Evolutionary conservation across 2,113 vertebrate genomes (phyloP), one percentile per base, ranked within the genome.

Genomic region (Typhlomys cinereus): DNA sequence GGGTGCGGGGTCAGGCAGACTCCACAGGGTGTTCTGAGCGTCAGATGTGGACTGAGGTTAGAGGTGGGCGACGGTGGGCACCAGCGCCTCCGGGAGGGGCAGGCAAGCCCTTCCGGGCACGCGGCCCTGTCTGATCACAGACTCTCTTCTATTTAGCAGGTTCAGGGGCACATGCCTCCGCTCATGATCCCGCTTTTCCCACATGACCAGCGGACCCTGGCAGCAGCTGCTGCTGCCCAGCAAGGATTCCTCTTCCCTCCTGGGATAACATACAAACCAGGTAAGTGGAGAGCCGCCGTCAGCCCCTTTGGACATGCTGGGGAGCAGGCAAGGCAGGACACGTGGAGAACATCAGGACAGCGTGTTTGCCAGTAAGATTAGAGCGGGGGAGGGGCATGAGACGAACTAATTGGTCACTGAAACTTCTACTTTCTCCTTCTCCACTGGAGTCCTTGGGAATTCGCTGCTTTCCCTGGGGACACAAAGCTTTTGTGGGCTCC

Each of bases 111-210:
- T 98, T 98, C 98, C 98, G 98, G 99, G 97, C 97, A 95, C 93
- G 95, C 85, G 98, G 99, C 98, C 94, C 85, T 98, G 98, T 98
- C 98, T 98, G 98, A 99, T 98, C 98, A 98, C 97, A 98, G 97
- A 92, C 97, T 98, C 96, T 98, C 97, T 98, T 99, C 97, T 98
- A 98, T 98, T 99, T 98, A 99, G 99, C 99, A 99, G 99, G 99
- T 99, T 98, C 99, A 99, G 99, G 99, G 99, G 99, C 99, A 99
- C 99, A 99, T 99, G 99, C 99, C 99, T 99, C 99, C 99, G 97
- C 99, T 99, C 98, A 99, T 99, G 99, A 99, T 99, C 99, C 99
- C 99, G 98, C 99, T 99, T 98, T 99, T 99, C 98, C 99, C 99
- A 99, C 99, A 99, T 98, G 99, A 99, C 99, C 99, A 99, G 98